These are phyloP conservation scores for Muntiacus muntjak DNA, from an alignment of 2,113 vertebrate species.

Conservation along the genomic window DNA sequence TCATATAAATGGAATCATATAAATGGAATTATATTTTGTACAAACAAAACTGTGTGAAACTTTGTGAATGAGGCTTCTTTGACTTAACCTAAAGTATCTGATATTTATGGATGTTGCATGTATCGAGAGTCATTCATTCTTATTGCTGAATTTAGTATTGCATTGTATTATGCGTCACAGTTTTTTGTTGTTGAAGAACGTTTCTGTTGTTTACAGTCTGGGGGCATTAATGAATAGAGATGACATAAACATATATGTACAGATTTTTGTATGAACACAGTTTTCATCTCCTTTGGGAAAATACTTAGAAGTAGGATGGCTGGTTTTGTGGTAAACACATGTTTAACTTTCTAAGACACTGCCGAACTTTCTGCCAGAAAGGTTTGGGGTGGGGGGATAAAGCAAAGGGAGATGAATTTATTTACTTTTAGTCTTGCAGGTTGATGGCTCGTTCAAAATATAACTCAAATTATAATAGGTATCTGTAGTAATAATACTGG, in stretches of 20 bases:
- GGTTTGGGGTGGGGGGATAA: not conserved
- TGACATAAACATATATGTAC: not conserved
- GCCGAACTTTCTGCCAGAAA: not conserved
- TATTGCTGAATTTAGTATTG: constrained; percentile 3
- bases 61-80: not conserved
- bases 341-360: constrained; percentile 12
- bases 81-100: not conserved
- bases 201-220: not conserved
- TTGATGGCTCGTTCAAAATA: constrained; percentile 23
- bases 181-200: not conserved
- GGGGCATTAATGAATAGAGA: not conserved
- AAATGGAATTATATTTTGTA: not conserved
- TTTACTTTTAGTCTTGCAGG: constrained; percentile 11
- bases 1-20: not conserved
- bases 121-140: not conserved
- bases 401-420: not conserved
- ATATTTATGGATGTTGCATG: not conserved
- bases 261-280: not conserved
- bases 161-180: not conserved
- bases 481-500: not conserved
- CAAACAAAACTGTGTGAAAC: not conserved
- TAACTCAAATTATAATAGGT: not conserved
- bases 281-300: not conserved
- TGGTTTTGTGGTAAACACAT: not conserved
- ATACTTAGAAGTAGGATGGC: not conserved